Conservation (phyloP, 2,888 invertebrate species). For the Aphrophora alni region DNA sequence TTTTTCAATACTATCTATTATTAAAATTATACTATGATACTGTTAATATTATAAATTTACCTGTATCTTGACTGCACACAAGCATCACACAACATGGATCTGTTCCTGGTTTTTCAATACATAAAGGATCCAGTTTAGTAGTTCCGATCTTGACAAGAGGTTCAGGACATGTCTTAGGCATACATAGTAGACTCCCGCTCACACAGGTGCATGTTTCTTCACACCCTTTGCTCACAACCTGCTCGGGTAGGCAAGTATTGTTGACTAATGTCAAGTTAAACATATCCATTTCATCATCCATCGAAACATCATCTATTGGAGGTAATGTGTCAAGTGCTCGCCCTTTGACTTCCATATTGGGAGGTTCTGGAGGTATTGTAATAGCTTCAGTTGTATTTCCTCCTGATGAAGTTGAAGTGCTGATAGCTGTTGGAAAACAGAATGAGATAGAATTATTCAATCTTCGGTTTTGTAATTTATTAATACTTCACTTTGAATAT, state of each 20-base stretch:
- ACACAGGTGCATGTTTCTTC: not conserved
- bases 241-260: slow-evolving; percentile 50
- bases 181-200: not conserved
- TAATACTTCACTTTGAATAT: no score
- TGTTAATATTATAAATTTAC: no score
- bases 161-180: slow-evolving; percentile 62
- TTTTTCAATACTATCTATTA: no score
- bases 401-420: not conserved
- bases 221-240: not conserved
- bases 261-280: slow-evolving; percentile 13
- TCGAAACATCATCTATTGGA: slow-evolving; percentile 75
- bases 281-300: slow-evolving; percentile 69
- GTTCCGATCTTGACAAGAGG: slow-evolving; percentile 67
- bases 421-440: not conserved
- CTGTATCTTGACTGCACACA: slow-evolving; percentile 63
- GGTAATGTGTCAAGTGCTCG: slow-evolving; percentile 41
- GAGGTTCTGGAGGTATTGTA: slow-evolving; percentile 44
- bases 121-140: slow-evolving; percentile 69
- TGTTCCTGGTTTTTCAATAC: slow-evolving; percentile 73
- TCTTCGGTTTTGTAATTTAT: no score
- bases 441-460: not conserved
- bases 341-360: slow-evolving; percentile 52
- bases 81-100: slow-evolving; percentile 75
- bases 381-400: not conserved
- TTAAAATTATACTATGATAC: no score